phyloP scores from a whole-genome alignment of 1,140 invertebrate genomes.

The Triops cancriformis region DNA sequence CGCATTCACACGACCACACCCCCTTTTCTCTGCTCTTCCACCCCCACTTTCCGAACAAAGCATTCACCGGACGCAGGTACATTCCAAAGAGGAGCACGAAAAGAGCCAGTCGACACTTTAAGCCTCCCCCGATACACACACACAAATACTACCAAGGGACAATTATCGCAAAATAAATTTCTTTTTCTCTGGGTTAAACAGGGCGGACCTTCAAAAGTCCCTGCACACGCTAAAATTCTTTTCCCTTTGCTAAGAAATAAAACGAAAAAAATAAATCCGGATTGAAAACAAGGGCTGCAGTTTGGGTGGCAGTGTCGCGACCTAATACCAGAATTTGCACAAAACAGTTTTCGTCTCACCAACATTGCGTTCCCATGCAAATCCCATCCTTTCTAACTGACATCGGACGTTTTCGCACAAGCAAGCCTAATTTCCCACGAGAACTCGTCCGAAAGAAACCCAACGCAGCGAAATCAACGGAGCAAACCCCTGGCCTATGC shows the following conservation, averaged over 20 bases:
- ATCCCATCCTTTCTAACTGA: neutral
- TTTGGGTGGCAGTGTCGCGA: neutral
- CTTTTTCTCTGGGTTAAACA: neutral
- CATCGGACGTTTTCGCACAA: neutral
- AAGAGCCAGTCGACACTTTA: neutral
- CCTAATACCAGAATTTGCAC: neutral
- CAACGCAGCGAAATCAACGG: neutral
- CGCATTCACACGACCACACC: neutral
- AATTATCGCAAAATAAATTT: neutral
- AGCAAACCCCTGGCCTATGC: neutral
- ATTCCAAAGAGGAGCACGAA: neutral
- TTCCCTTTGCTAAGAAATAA: too few species aligned
- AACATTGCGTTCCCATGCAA: neutral
- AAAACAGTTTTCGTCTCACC: neutral
- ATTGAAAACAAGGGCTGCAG: neutral
- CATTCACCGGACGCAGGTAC: slow-evolving; percentile 12
- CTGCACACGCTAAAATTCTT: too few species aligned
- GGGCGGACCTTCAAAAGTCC: neutral
- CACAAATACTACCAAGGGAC: neutral
- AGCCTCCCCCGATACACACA: neutral
- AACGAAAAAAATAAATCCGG: too few species aligned
- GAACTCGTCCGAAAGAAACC: neutral
- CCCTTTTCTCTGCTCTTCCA: neutral
- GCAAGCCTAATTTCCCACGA: neutral
- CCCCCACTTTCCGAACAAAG: neutral